These are phyloP conservation scores for Drosophila vallismaia DNA, from an alignment of 2,888 invertebrate genomes.

Conservation along the genomic window DNA sequence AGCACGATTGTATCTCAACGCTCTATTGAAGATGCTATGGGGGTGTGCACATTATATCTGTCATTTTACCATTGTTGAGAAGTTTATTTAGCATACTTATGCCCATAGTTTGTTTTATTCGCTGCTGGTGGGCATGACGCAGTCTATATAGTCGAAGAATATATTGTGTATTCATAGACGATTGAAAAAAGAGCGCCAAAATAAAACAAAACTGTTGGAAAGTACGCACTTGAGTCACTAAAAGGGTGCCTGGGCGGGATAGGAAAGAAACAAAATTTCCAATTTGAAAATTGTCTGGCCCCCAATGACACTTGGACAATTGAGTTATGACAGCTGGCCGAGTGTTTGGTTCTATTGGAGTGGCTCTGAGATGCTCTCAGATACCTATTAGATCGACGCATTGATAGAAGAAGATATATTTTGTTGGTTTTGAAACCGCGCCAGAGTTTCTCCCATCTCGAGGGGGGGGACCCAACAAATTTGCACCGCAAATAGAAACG, in stretches of 20 bases:
- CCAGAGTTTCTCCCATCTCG: conserved; percentile 16
- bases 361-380: conserved; percentile 17
- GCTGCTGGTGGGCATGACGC: conserved; percentile 44
- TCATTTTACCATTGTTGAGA: conserved; percentile 30
- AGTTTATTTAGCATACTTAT: conserved; percentile 42
- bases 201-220: not conserved
- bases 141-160: conserved; percentile 3
- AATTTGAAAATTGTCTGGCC: conserved; percentile 34
- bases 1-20: conserved; percentile 13
- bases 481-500: conserved; percentile 44
- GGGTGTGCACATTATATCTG: conserved; percentile 31
- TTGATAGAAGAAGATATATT: conserved; percentile 16
- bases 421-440: conserved; percentile 2
- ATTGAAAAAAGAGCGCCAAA: conserved; percentile 21
- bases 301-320: conserved; percentile 37
- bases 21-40: conserved; percentile 3
- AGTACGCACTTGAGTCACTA: conserved; percentile 39
- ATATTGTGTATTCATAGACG: conserved; percentile 2
- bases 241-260: conserved; percentile 1
- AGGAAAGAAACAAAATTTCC: conserved; percentile 16
- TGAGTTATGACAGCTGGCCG: conserved; percentile 42
- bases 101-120: conserved; percentile 25
- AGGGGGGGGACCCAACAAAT: conserved; percentile 22
- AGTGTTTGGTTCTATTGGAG: conserved; percentile 30
- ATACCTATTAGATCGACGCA: conserved; percentile 1